These are phyloP conservation scores for Coranthus polyacanthus DNA, from an alignment of 2,797 vertebrate species.

Conservation along the genomic window DNA sequence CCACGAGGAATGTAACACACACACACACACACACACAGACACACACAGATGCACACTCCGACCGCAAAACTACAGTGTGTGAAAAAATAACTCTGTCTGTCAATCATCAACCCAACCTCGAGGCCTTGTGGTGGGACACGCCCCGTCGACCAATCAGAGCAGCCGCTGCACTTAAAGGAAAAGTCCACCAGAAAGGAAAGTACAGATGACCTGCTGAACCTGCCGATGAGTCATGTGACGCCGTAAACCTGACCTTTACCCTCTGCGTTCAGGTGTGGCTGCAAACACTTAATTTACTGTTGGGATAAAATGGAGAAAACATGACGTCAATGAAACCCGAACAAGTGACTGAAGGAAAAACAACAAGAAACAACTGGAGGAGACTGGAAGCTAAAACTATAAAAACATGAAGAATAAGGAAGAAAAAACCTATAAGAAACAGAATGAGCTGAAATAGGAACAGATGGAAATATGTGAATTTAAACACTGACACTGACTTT, in stretches of 20 bases:
- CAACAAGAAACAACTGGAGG: no score
- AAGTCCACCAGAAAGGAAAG: not conserved
- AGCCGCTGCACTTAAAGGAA: slow-evolving; percentile 8
- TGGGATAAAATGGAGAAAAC: no score
- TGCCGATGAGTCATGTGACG: slow-evolving; percentile 20
- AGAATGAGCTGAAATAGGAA: no score
- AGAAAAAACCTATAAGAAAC: no score
- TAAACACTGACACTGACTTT: no score
- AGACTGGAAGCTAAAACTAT: no score
- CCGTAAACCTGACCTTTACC: slow-evolving; percentile 32
- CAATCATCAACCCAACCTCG: slow-evolving; percentile 52
- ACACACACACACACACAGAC: slow-evolving; percentile 22
- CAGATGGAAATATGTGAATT: no score
- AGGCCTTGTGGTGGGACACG: slow-evolving; percentile 34
- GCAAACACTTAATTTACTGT: not conserved
- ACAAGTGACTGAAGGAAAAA: no score
- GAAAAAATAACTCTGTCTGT: slow-evolving; percentile 41
- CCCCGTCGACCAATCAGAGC: slow-evolving; percentile 38
- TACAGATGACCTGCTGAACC: not conserved
- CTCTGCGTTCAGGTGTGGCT: slow-evolving; percentile 38
- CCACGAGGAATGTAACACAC: slow-evolving; percentile 13
- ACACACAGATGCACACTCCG: slow-evolving; percentile 29
- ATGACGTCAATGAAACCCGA: no score
- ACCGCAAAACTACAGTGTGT: slow-evolving; percentile 28
- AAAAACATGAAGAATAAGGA: no score